Evolutionary conservation across 2,888 invertebrate species (phyloP).

Genomic region (Amiota minor): DNA sequence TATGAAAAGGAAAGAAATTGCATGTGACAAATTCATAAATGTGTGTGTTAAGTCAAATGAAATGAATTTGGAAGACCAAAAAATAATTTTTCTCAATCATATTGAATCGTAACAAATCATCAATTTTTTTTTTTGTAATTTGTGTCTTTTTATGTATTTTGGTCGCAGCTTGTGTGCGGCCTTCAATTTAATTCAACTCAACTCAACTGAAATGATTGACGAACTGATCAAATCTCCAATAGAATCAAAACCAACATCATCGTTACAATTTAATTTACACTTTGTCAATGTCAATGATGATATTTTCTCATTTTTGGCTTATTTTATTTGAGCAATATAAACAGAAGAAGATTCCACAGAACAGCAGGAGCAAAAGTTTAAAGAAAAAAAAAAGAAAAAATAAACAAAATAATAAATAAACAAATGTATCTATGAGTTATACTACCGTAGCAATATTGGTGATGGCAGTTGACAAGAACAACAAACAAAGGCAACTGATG

Average conservation of each 20-base stretch:
- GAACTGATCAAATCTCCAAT: not conserved
- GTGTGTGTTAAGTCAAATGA: not conserved
- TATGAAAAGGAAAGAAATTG: not conserved
- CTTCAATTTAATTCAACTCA: not conserved
- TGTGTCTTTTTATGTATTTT: too few relatives aligned
- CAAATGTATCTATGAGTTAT: conserved; percentile 8
- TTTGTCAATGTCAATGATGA: not conserved
- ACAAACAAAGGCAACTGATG: conserved; percentile 10
- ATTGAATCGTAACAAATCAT: too few relatives aligned
- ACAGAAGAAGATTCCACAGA: not conserved
- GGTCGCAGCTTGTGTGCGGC: not conserved
- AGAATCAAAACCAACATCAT: not conserved
- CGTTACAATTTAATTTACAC: conserved; percentile 27
- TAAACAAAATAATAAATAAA: not conserved
- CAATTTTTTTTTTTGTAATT: too few relatives aligned
- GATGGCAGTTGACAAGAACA: not conserved
- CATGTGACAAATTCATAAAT: not conserved
- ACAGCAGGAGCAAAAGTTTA: not conserved
- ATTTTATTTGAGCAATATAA: conserved; percentile 14
- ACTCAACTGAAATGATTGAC: not conserved
- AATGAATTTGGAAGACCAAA: not conserved
- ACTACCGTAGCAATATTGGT: too few relatives aligned
- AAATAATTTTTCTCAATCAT: too few relatives aligned
- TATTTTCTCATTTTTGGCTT: conserved; percentile 3
- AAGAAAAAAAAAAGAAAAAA: not conserved